These are phyloP conservation scores for Patella vulgata DNA, from an alignment of 1,140 invertebrate species.

Conservation along the genomic window DNA sequence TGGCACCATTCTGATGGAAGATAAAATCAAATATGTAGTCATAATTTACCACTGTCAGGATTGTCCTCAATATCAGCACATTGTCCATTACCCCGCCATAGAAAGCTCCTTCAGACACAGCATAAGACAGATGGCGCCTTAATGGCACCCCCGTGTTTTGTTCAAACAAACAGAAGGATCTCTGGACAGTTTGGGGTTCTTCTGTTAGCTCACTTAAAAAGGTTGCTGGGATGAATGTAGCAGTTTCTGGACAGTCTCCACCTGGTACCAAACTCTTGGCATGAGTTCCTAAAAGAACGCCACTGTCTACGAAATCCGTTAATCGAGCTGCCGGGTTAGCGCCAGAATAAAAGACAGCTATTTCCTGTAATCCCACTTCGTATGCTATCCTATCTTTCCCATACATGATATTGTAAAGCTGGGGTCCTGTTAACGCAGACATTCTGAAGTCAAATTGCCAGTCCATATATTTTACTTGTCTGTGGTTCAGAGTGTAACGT, in stretches of 20 bases:
- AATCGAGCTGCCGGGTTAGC: conserved; percentile 8
- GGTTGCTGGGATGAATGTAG: conserved; percentile 28
- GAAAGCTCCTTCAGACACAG: conserved; percentile 24
- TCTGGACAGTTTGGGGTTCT: conserved; percentile 8
- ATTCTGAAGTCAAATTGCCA: conserved; percentile 38
- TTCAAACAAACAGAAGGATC: conserved; percentile 47
- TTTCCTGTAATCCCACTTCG: conserved; percentile 33
- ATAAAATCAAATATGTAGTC: conserved; percentile 54
- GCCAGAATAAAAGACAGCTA: conserved; percentile 25
- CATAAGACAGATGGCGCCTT: conserved; percentile 36
- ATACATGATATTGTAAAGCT: conserved; percentile 33
- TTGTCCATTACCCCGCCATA: conserved; percentile 40
- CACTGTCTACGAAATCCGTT: conserved; percentile 21
- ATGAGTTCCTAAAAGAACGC: conserved; percentile 13
- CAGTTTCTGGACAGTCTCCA: conserved; percentile 43
- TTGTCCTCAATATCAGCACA: conserved; percentile 45
- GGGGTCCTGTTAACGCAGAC: conserved; percentile 24
- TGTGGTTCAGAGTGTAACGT: conserved; percentile 31
- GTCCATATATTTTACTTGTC: conserved; percentile 23
- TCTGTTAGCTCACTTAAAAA: neutral
- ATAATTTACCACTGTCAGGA: conserved; percentile 44
- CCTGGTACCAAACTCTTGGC: conserved; percentile 23
- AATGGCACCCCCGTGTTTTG: conserved; percentile 37
- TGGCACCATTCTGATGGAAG: conserved; percentile 49
- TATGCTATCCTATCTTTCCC: conserved; percentile 25